Evolutionary conservation across 1,140 invertebrate species (phyloP).

Genomic region (Steinernema khuongi): DNA sequence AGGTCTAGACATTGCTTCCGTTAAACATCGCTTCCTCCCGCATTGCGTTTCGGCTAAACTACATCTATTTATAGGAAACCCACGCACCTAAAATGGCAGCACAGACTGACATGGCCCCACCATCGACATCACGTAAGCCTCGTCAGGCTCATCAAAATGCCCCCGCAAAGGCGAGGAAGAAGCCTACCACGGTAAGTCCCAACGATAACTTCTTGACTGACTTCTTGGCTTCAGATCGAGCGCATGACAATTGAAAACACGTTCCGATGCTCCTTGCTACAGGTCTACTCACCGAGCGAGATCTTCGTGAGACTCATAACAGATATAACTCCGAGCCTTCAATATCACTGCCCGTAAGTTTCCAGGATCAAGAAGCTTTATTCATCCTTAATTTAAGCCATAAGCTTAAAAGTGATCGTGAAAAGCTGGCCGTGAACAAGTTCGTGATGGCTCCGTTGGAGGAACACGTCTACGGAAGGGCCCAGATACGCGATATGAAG

Average conservation of each 20-base stretch:
- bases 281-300: background rate
- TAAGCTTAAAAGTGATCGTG: background rate
- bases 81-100: too few species aligned
- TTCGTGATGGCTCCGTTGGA: background rate
- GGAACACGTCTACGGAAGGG: conserved; percentile 5
- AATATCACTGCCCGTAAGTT: too few species aligned
- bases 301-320: background rate
- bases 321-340: background rate
- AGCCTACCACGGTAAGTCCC: too few species aligned
- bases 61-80: too few species aligned
- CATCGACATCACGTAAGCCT: too few species aligned
- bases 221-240: background rate
- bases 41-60: too few species aligned
- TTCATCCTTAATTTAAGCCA: background rate
- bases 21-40: too few species aligned
- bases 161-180: too few species aligned
- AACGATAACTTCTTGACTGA: too few species aligned
- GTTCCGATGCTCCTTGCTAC: background rate
- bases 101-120: too few species aligned
- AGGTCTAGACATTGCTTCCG: too few species aligned
- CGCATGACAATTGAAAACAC: background rate
- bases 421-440: background rate
- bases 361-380: background rate
- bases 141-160: too few species aligned
- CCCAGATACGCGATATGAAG: background rate